Base-by-base conservation (phyloP, 2,888 invertebrate species). In the Isoperla grammatica region DNA sequence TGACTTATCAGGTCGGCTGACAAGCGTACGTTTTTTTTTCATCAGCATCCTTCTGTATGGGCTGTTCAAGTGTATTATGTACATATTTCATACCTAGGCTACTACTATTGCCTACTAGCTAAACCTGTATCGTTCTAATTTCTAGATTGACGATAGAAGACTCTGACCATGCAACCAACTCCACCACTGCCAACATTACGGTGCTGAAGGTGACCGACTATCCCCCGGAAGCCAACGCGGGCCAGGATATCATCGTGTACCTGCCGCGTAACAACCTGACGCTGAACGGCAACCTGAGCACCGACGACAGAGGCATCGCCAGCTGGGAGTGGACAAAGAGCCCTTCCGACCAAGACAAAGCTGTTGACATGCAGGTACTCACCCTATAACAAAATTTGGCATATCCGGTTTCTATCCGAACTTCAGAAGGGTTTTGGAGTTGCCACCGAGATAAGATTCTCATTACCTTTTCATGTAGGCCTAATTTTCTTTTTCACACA, bases 321-420 rank as follows among this genome's bases (percentile, higher is more conserved):
- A 90, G 87, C 20, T 97, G 95, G 90, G 95, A 95, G 73, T 96
- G 96, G 96, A 94, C 92, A 0, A 95, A 95, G 72, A 88, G 90
- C 54, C 84, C 88, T 0, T 87, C 88, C 50, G 91, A 91, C 70
- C 88, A 90, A 65, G 87, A 90, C 66, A 90, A 93, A 71, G 93
- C 94, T 1, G 95, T 93, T 9, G 95, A 95, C 71, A 95, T 95
- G 93, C 93, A 76, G 72, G 80, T 79, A 60, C 37, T 53, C 1
- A 12, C 23, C 6, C n/a, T 15, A n/a, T n/a, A n/a, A n/a, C n/a
- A n/a, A n/a, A n/a, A n/a, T n/a, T n/a, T n/a, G n/a, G n/a, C n/a
- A n/a, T n/a, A n/a, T n/a, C n/a, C n/a, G n/a, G n/a, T n/a, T n/a
- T n/a, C n/a, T n/a, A n/a, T n/a, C n/a, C n/a, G n/a, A n/a, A n/a